Percentiles rank a stretch among this genome's conserved stretches.
phyloP scores from a whole-genome alignment of 2,888 invertebrate genomes.

The Bugulina stolonifera region DNA sequence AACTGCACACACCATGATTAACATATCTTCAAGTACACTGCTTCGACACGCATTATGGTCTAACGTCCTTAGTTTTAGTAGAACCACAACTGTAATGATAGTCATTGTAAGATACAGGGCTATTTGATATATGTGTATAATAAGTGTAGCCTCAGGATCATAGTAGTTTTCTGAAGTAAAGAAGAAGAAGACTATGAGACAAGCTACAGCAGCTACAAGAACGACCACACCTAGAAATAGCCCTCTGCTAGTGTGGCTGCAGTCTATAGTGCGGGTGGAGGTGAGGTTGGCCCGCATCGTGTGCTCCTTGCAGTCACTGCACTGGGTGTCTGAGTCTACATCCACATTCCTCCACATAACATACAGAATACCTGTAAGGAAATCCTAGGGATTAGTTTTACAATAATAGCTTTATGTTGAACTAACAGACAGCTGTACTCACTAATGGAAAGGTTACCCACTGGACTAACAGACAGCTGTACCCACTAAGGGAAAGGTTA shows the following conservation, averaged over 20 bases:
- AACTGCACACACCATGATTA: conserved; percentile 83
- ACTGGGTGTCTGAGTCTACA: neutral
- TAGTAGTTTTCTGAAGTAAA: conserved; percentile 63
- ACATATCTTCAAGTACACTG: conserved; percentile 43
- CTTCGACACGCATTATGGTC: conserved; percentile 32
- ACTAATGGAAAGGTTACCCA: no score
- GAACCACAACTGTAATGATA: conserved; percentile 77
- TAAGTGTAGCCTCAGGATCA: conserved; percentile 77
- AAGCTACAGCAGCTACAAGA: conserved; percentile 59
- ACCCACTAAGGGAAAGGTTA: no score
- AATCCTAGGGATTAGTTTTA: no score
- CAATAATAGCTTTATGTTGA: no score
- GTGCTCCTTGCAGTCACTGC: conserved; percentile 13
- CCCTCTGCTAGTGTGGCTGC: conserved; percentile 84
- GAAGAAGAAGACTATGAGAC: conserved; percentile 86
- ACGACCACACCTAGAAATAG: conserved; percentile 66
- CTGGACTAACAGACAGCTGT: no score
- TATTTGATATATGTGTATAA: conserved; percentile 82
- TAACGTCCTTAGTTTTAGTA: conserved; percentile 66
- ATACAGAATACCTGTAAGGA: conserved; percentile 68
- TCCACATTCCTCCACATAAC: conserved; percentile 86
- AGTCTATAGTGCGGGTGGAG: conserved; percentile 61
- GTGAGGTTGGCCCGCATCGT: neutral
- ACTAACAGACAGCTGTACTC: no score
- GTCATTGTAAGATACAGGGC: conserved; percentile 79